Evolutionary conservation across 2,888 invertebrate species (phyloP).

Genomic region (Sussaba pulchella): DNA sequence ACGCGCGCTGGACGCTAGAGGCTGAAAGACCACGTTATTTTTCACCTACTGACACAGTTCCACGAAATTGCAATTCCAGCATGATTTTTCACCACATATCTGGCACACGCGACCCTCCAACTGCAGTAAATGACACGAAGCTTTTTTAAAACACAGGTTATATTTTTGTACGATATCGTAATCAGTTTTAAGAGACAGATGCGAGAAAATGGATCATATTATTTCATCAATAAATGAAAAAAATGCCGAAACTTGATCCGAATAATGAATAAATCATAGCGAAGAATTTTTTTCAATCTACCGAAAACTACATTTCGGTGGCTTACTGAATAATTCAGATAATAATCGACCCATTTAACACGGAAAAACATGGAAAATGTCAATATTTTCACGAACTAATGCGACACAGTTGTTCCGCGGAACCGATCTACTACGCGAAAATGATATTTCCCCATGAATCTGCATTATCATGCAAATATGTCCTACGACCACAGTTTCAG

Average conservation of each 20-base stretch:
- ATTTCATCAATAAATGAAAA: too few species aligned
- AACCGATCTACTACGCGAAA: neutral
- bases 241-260: too few species aligned
- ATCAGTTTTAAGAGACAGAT: too few species aligned
- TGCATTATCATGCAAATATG: conserved; percentile 23
- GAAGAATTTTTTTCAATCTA: too few species aligned
- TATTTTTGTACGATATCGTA: too few species aligned
- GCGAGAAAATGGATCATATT: too few species aligned
- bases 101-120: conserved; percentile 51
- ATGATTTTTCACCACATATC: conserved; percentile 53
- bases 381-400: neutral
- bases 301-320: too few species aligned
- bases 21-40: conserved; percentile 60
- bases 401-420: neutral
- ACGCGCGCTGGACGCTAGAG: conserved; percentile 61
- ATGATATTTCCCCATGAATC: neutral
- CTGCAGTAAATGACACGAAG: conserved; percentile 9
- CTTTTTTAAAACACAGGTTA: too few species aligned
- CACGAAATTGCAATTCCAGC: conserved; percentile 28
- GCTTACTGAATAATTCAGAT: too few species aligned
- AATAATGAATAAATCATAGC: too few species aligned
- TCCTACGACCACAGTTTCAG: conserved; percentile 26
- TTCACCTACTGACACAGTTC: conserved; percentile 42
- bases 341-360: too few species aligned
- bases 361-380: neutral